These are phyloP conservation scores for Spilogale gracilis DNA, from an alignment of 2,113 vertebrate genomes.

Conservation along the genomic window DNA sequence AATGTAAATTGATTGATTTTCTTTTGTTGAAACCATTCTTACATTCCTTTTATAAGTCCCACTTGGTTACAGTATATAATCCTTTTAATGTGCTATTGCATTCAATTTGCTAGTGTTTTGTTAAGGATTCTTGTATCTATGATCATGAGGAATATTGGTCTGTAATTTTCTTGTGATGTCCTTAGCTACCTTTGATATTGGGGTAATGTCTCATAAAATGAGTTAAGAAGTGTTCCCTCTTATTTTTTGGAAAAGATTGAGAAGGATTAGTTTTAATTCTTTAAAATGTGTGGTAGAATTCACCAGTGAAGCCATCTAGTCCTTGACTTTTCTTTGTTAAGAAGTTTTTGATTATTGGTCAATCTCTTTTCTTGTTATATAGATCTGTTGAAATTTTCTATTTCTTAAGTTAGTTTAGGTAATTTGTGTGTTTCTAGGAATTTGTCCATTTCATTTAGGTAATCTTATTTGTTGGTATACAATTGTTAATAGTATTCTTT, in stretches of 20 bases:
- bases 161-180: background rate
- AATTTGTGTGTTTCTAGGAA: constrained; percentile 35
- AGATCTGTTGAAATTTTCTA: background rate
- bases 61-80: background rate
- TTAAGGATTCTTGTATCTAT: background rate
- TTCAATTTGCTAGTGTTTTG: background rate
- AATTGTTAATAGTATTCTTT: background rate
- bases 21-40: background rate
- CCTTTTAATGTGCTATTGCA: background rate
- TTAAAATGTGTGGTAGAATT: constrained; percentile 39
- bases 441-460: background rate
- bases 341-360: constrained; percentile 1
- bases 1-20: background rate
- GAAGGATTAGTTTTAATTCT: background rate
- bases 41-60: background rate
- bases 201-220: background rate
- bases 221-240: background rate
- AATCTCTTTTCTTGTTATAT: background rate
- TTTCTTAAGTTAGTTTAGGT: background rate
- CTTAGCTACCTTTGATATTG: background rate
- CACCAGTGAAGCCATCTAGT: background rate
- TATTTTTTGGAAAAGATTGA: background rate
- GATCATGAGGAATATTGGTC: background rate
- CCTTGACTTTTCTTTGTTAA: background rate
- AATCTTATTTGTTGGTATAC: background rate